A percentile compares a stretch with the other conserved stretches of the same genome.
phyloP scores from a whole-genome alignment of 2,797 vertebrate genomes.

The Chanos chanos region DNA sequence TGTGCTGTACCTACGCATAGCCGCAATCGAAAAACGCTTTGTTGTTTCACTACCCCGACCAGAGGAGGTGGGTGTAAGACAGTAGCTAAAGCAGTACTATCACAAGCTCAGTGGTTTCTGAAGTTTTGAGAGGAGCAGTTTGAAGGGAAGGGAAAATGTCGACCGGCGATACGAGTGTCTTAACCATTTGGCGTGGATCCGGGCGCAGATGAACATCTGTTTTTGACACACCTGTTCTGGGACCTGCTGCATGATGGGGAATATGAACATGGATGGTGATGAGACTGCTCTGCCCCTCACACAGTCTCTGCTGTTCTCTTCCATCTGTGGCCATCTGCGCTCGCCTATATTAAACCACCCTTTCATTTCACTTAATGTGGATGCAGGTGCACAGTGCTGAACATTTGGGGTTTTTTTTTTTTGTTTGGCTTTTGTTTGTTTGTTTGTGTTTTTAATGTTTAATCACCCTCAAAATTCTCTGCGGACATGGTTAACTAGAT shows the following conservation, averaged over 20 bases:
- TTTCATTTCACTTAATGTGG: no score
- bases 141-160: neutral
- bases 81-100: constrained; percentile 16
- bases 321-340: constrained; percentile 21
- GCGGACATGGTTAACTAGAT: constrained; percentile 1
- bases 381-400: no score
- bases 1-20: constrained; percentile 23
- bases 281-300: constrained; percentile 1
- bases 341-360: constrained; percentile 28
- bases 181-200: neutral
- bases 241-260: constrained; percentile 1
- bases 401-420: no score
- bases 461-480: neutral
- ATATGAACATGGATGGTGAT: neutral
- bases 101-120: constrained; percentile 3
- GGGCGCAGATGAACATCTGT: constrained; percentile 1
- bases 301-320: neutral
- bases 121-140: neutral
- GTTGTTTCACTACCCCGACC: neutral
- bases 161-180: neutral
- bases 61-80: constrained; percentile 20
- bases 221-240: neutral
- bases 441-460: no score
- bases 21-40: constrained; percentile 13
- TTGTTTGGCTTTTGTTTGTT: no score